Base-by-base conservation (phyloP, 2,797 vertebrate genomes). In the Okamejei kenojei region DNA sequence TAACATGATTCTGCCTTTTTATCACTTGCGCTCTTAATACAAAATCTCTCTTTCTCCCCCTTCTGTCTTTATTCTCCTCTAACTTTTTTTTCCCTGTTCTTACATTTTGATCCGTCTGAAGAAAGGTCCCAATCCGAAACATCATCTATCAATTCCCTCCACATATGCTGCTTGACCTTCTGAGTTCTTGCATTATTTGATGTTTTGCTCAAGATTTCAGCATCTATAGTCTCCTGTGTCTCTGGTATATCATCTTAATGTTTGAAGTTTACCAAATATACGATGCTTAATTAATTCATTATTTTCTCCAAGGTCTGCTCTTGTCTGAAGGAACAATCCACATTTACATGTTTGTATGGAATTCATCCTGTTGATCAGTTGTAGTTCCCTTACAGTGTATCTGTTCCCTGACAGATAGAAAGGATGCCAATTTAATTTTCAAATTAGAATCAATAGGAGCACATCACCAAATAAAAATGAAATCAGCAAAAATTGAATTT, bases 401-500 rank as follows among this genome's bases (percentile, higher is more conserved):
- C 38, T 88, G 84, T 88, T 88, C 84, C 32, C 13, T 35, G 26
- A 78, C 77, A 88, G n/a, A 68, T 88, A 32, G 63, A 88, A 68
- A 88, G 84, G 21, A n/a, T 65, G 15, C 29, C 58, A 65, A 88
- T 32, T 88, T 32, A 88, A 65, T 65, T 65, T 88, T 13, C 65
- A 32, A 88, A 68, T 68, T 88, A 65, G 15, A 68, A 65, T 35
- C 61, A 9, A 65, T 65, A 76, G 38, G 1, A 45, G 11, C 86
- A 38, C 17, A 58, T 65, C 0, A 58, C 45, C 81, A 7, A 76
- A 92, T 74, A 73, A 76, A 80, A 80, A 45, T 80, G 13, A 32
- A 7, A 21, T 29, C 23, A 29, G 29, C 23, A 8, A 21, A 15
- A 8, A 26, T 58, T 38, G 38, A 54, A 54, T 76, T 6, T 23